These are phyloP conservation scores for Megalurothrips usitatus DNA, from an alignment of 2,888 invertebrate genomes.

Conservation along the genomic window DNA sequence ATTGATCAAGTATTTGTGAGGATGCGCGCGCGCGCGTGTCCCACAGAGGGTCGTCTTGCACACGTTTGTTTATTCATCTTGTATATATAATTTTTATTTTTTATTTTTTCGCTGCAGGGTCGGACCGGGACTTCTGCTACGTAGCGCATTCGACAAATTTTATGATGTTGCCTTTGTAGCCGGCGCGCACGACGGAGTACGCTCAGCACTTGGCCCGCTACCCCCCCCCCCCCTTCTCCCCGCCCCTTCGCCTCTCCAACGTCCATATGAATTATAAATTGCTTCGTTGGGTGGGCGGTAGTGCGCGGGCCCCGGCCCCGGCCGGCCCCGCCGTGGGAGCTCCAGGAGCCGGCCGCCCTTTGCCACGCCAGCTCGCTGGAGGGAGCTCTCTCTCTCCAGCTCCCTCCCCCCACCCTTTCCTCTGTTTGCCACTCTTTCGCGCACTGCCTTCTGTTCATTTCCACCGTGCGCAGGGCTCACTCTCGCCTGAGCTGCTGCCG, in stretches of 20 bases:
- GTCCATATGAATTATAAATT: conserved; percentile 24
- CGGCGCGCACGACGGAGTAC: background rate
- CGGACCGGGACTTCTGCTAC: background rate
- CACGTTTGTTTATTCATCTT: background rate
- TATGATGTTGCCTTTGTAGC: conserved; percentile 20
- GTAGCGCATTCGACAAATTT: conserved; percentile 16
- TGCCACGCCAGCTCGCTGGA: background rate
- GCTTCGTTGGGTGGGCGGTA: conserved; percentile 16
- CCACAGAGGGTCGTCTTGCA: background rate
- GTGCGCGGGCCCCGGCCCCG: background rate
- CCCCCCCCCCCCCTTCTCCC: background rate
- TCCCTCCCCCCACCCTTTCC: background rate
- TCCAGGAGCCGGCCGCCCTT: background rate
- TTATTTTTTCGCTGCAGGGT: background rate
- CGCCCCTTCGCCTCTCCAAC: background rate
- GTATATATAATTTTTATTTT: background rate
- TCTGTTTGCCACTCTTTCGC: background rate
- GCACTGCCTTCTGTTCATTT: background rate
- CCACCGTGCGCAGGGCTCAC: too few relatives aligned
- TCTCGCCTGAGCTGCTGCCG: too few relatives aligned
- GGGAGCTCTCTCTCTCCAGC: background rate
- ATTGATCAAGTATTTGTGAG: too few relatives aligned
- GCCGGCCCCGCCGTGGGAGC: background rate
- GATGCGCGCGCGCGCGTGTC: background rate
- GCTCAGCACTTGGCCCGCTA: background rate